These are phyloP conservation scores for Aphelinus certus DNA, from an alignment of 1,140 invertebrate genomes.

Conservation along the genomic window DNA sequence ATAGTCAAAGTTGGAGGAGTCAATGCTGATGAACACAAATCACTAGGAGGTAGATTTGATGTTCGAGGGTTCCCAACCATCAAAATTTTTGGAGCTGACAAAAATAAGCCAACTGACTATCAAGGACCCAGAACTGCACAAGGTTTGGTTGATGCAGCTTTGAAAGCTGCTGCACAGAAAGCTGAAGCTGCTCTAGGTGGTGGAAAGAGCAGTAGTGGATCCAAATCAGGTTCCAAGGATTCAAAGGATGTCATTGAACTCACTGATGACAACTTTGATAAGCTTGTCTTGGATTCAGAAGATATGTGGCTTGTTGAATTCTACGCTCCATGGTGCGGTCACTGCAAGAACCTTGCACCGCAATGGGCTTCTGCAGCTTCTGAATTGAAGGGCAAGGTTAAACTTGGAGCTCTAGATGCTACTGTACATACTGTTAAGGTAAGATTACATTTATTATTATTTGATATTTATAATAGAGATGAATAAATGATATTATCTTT, in stretches of 20 bases:
- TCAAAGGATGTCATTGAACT: conserved; percentile 88
- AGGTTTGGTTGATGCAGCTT: conserved; percentile 84
- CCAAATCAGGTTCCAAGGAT: conserved; percentile 52
- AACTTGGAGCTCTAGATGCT: conserved; percentile 95
- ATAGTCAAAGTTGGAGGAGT: conserved; percentile 94
- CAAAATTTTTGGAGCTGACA: conserved; percentile 92
- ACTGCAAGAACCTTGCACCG: conserved; percentile 96
- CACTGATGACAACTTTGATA: conserved; percentile 94
- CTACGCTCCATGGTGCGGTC: conserved; percentile 96
- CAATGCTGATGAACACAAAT: conserved; percentile 90
- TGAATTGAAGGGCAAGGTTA: conserved; percentile 94
- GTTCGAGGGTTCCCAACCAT: conserved; percentile 95
- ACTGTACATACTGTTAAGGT: conserved; percentile 86
- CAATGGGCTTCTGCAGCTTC: conserved; percentile 94
- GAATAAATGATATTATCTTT: no score
- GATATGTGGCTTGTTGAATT: conserved; percentile 98
- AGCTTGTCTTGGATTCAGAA: conserved; percentile 87
- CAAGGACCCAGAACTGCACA: conserved; percentile 87
- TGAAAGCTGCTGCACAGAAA: conserved; percentile 77
- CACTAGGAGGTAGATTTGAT: conserved; percentile 81
- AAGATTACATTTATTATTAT: neutral
- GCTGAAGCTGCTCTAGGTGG: conserved; percentile 74
- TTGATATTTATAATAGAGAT: no score
- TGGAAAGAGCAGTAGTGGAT: conserved; percentile 56
- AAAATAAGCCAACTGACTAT: conserved; percentile 88